Evolutionary conservation across 2,888 invertebrate genomes (phyloP).

Genomic region (Trachelus iudaicus): DNA sequence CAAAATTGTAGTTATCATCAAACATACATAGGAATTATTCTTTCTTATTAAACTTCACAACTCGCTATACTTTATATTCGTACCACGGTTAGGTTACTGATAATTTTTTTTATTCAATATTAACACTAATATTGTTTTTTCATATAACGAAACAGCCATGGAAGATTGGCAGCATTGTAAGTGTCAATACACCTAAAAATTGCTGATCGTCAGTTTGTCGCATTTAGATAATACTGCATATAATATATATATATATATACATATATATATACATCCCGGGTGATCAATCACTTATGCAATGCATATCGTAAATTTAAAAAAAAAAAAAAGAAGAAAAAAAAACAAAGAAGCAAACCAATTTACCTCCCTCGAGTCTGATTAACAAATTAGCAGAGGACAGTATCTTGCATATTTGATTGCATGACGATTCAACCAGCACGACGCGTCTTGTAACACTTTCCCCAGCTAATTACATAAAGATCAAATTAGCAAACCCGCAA

Average conservation of each 20-base stretch:
- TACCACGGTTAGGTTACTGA: constrained; percentile 4
- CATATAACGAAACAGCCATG: constrained; percentile 71
- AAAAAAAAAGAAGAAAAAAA: background rate
- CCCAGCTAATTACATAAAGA: background rate
- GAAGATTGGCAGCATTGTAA: constrained; percentile 78
- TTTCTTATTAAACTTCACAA: background rate
- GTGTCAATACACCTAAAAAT: constrained; percentile 55
- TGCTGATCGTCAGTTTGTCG: constrained; percentile 18
- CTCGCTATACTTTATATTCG: background rate
- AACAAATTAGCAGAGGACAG: background rate
- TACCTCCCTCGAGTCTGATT: background rate
- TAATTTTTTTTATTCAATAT: constrained; percentile 7
- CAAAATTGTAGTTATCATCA: background rate
- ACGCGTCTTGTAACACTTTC: background rate
- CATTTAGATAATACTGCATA: constrained; percentile 11
- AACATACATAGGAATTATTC: constrained; percentile 5
- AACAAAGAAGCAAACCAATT: background rate
- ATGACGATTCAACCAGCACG: background rate
- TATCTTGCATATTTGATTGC: background rate
- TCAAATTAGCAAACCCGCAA: background rate
- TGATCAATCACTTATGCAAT: constrained; percentile 1
- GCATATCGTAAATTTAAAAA: background rate
- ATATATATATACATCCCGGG: background rate
- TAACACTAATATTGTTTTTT: constrained; percentile 44
- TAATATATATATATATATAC: constrained; percentile 4